These are phyloP conservation scores for Enteromius trimaculatus DNA, from an alignment of 2,797 vertebrate species.

Conservation along the genomic window DNA sequence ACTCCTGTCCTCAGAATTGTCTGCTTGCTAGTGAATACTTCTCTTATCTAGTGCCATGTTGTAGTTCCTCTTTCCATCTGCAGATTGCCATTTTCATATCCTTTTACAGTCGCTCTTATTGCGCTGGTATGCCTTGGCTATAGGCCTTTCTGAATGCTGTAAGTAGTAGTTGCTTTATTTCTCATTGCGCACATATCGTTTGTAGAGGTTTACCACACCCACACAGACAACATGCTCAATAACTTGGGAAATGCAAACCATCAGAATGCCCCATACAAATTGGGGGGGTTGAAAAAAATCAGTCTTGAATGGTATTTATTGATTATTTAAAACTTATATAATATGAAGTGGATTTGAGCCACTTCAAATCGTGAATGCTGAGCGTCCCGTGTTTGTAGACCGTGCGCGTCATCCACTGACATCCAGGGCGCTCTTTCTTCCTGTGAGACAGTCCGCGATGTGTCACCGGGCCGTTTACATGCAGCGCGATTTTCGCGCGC, in stretches of 20 bases:
- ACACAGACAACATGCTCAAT: neutral
- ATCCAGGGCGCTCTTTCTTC: too few species aligned
- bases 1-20: neutral
- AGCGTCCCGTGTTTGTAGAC: too few species aligned
- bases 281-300: too few species aligned
- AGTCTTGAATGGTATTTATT: too few species aligned
- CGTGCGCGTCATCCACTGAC: too few species aligned
- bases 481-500: too few species aligned
- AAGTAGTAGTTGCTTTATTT: conserved; percentile 9
- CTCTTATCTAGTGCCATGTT: neutral
- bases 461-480: too few species aligned
- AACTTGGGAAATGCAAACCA: neutral
- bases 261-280: neutral
- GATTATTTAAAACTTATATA: too few species aligned
- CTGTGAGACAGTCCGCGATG: too few species aligned
- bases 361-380: too few species aligned
- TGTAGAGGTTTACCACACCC: neutral
- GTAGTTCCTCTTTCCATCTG: neutral
- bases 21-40: neutral
- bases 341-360: too few species aligned
- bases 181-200: neutral
- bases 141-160: conserved; percentile 2
- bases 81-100: neutral
- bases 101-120: neutral
- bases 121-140: neutral